phyloP scores from a whole-genome alignment of 2,113 vertebrate species.

The Labeo catla region DNA sequence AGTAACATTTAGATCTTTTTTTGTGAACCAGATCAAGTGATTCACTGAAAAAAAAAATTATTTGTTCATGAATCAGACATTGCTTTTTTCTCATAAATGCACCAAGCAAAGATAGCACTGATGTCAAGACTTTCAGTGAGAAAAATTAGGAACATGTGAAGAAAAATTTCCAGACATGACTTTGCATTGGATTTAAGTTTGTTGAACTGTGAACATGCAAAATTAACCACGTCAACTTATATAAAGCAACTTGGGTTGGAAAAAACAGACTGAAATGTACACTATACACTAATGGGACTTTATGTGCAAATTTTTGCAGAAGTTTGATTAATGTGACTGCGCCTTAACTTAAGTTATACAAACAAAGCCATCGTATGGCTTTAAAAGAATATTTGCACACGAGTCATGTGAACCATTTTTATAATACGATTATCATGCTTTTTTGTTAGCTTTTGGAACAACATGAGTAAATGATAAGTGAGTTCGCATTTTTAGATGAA shows the following conservation, averaged over 20 bases:
- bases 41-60: not conserved
- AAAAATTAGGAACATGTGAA: not conserved
- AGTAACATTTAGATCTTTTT: not conserved
- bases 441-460: not conserved
- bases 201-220: not conserved
- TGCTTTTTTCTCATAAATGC: not conserved
- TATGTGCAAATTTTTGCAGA: not conserved
- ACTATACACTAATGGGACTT: not conserved
- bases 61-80: not conserved
- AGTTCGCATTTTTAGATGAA: not conserved
- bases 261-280: not conserved
- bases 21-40: not conserved
- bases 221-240: not conserved
- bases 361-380: not conserved
- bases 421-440: not conserved
- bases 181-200: not conserved
- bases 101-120: not conserved
- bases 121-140: not conserved
- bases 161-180: not conserved
- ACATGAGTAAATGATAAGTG: not conserved
- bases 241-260: not conserved
- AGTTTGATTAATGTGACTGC: not conserved
- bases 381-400: not conserved
- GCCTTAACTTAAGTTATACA: not conserved
- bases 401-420: not conserved